These are phyloP conservation scores for Cottoperca gobio DNA, from an alignment of 2,797 vertebrate species.

Conservation along the genomic window DNA sequence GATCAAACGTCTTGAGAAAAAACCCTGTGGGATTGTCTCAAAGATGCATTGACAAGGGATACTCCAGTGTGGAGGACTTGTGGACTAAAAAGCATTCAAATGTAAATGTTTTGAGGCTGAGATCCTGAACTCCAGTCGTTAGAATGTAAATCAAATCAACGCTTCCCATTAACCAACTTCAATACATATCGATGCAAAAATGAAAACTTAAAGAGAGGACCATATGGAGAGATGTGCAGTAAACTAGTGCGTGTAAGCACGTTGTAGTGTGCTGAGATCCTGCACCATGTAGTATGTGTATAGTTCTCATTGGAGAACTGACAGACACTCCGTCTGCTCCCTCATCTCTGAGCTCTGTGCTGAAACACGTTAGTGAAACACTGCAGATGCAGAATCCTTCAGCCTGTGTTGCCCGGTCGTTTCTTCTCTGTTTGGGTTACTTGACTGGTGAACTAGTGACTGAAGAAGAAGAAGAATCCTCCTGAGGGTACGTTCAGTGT, in stretches of 20 bases:
- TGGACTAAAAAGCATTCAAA: no score
- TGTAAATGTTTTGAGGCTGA: no score
- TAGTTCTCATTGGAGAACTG: not conserved
- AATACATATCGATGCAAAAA: not conserved
- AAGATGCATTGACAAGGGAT: not conserved
- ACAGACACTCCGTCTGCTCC: not conserved
- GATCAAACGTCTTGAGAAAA: not conserved
- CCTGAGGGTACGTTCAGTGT: no score
- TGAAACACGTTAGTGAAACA: not conserved
- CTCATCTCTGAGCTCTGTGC: not conserved
- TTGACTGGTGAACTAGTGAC: not conserved
- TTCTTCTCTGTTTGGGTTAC: not conserved
- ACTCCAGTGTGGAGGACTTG: not conserved
- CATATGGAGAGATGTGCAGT: no score
- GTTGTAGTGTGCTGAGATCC: no score
- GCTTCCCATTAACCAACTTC: not conserved
- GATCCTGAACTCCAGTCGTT: no score
- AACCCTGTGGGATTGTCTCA: no score
- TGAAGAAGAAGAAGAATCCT: no score
- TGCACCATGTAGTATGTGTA: no score
- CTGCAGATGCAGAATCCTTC: not conserved
- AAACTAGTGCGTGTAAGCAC: no score
- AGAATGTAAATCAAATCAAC: no score
- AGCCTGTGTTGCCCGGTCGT: not conserved
- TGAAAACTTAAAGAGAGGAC: not conserved